Evolutionary conservation across 2,888 invertebrate species (phyloP).

Genomic region (Argyresthia albistria): DNA sequence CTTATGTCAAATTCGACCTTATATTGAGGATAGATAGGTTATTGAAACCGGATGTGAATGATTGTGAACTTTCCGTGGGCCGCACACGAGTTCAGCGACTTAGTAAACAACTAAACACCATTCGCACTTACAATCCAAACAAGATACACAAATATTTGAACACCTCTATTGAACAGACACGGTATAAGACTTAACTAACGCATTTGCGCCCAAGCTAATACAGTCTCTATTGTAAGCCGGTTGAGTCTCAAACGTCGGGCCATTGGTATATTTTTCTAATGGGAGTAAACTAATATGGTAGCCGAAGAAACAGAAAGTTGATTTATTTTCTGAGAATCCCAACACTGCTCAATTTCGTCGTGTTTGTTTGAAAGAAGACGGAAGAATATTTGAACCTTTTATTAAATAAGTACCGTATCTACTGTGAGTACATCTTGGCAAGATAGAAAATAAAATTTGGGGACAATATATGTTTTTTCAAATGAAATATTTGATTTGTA

Average conservation of each 20-base stretch:
- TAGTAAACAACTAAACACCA: slow-evolving; percentile 66
- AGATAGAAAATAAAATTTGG: no score
- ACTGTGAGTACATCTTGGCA: no score
- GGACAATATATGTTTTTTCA: no score
- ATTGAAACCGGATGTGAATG: slow-evolving; percentile 29
- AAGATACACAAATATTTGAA: slow-evolving; percentile 66
- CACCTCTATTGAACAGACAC: slow-evolving; percentile 18
- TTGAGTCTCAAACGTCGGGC: no score
- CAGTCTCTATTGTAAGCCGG: no score
- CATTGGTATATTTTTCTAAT: slow-evolving; percentile 15
- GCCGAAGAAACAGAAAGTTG: slow-evolving; percentile 45
- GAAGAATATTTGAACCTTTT: neutral
- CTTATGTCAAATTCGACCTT: no score
- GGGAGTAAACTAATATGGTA: slow-evolving; percentile 57
- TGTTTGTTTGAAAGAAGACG: slow-evolving; percentile 8
- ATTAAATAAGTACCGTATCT: no score
- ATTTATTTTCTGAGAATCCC: slow-evolving; percentile 52
- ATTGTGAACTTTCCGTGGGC: slow-evolving; percentile 20
- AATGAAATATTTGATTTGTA: no score
- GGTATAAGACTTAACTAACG: slow-evolving; percentile 34
- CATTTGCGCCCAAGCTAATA: slow-evolving; percentile 28
- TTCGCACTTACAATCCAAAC: slow-evolving; percentile 70
- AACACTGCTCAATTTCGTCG: slow-evolving; percentile 18
- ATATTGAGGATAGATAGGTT: no score
- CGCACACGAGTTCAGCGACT: slow-evolving; percentile 59